Evolutionary conservation across 1,140 invertebrate genomes (phyloP).

Genomic region (Pseudomyrmex dendroicus): DNA sequence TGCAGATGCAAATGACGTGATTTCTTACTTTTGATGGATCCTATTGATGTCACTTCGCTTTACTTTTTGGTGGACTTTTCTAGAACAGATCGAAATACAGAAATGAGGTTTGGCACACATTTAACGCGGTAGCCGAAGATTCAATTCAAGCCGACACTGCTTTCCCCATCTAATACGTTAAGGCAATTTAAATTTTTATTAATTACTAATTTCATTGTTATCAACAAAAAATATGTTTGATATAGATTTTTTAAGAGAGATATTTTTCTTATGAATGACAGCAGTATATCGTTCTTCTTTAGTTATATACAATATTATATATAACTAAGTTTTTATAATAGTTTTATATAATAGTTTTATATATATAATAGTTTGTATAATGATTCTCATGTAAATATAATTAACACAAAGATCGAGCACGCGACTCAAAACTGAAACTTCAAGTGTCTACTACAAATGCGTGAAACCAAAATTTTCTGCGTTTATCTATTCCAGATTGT

Average conservation of each 20-base stretch:
- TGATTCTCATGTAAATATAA: no score
- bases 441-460: constrained; percentile 32
- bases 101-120: constrained; percentile 48
- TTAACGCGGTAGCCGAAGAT: constrained; percentile 9
- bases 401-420: background rate
- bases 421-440: constrained; percentile 14
- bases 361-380: no score
- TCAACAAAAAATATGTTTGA: background rate
- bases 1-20: constrained; percentile 7
- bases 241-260: no score
- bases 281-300: no score
- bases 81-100: constrained; percentile 52
- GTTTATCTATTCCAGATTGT: constrained; percentile 40
- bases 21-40: constrained; percentile 72
- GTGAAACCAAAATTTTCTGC: constrained; percentile 50
- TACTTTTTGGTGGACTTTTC: constrained; percentile 29
- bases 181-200: background rate
- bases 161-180: background rate
- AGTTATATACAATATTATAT: no score
- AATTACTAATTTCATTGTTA: constrained; percentile 6
- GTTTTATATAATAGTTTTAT: no score
- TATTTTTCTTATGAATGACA: no score
- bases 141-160: constrained; percentile 14
- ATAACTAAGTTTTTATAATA: no score
- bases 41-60: constrained; percentile 39